Base-by-base conservation (phyloP, 35 echinoderm and acorn worm genomes). In the Apostichopus japonicus region DNA sequence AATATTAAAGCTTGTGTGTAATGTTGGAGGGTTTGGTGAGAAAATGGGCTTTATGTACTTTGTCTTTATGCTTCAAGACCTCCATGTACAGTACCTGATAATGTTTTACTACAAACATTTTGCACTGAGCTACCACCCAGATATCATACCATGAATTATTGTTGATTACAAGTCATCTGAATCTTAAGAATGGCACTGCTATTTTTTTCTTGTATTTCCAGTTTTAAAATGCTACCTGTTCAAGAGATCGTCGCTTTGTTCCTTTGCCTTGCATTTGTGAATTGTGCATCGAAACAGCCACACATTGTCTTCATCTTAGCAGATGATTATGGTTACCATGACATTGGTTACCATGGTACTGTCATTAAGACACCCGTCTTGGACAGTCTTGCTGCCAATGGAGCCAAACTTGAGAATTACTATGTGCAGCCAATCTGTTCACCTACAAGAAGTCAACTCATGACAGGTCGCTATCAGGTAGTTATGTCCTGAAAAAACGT, bases 401-500 rank as follows among this genome's bases (percentile, higher is more conserved):
- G 94, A 33, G 75, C 82, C 33, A 95, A 95, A 77, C 90, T 95
- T 21, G 94, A 95, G 65, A 95, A 95, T 88, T 95, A 95, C 61
- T 95, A 95, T 24, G 94, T 95, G 17, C 94, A 95, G 58, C 94
- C 94, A 52, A 95, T 95, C 15, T 95, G 94, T 77, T 92, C 90
- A 7, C 94, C 94, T 53, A 95, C 94, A 10, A 86, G 94, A 65
- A 95, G 94, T 44, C 94, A 95, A 24, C 94, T 95, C 5, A 92
- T 95, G 94, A 95, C 90, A 62, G 94, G 94, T 6, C 79, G 90
- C 15, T 95, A 95, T 86, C 94, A 95, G 94, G 94, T 95, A 87
- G 59, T 9, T 59, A 59, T 13, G 57, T 59, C 57, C 11, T 9
- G 13, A 61, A 61, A 59, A 10, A 13, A 11, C 57, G 13, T 8